Evolutionary conservation across 2,888 invertebrate genomes (phyloP), one percentile per base, ranked within the genome.

Genomic region (Melipona beecheii): DNA sequence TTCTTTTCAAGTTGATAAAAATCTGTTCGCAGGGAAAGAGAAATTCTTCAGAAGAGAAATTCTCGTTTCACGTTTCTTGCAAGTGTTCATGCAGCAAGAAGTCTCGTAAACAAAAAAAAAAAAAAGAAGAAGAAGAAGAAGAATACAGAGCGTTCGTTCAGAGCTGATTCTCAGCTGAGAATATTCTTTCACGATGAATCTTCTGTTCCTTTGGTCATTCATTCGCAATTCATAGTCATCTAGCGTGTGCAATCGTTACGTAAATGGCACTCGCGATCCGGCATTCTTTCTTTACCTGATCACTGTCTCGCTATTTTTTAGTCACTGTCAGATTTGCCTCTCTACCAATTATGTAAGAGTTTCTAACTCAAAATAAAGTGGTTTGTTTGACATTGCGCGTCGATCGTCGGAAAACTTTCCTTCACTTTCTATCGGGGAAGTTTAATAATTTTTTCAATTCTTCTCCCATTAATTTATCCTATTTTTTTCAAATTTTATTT

Each of bases 181-280:
- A 58, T 24, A 50, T 27, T 62, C 19, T 15, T n/a, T 43, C 21
- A 2, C 52, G 43, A 21, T 19, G 60, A 66, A 17, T 24, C 50
- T 50, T 17, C 6, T 36, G 52, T 43, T 66, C n/a, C 60, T 74
- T 72, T 50, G 50, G 11, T 24, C 24, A 27, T 56, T 78, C 74
- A 17, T 52, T 78, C n/a, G 60, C 68, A 43, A 74, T 62, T 68
- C 73, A 49, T 73, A 60, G 66, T 62, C 66, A 74, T 74, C 17
- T 24, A 24, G 21, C 13, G 60, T 68, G 50, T 54, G 77, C 19
- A 58, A 78, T 50, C 58, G 50, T 71, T 71, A 24, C 66, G 66
- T 66, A 73, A 78, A 49, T 50, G 68, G 27, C 13, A 68, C 27
- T 21, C 13, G 15, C 50, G n/a, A n/a, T 15, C 2, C 6, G 21